Evolutionary conservation across 2,113 vertebrate genomes (phyloP).

Genomic region (Anhinga anhinga): DNA sequence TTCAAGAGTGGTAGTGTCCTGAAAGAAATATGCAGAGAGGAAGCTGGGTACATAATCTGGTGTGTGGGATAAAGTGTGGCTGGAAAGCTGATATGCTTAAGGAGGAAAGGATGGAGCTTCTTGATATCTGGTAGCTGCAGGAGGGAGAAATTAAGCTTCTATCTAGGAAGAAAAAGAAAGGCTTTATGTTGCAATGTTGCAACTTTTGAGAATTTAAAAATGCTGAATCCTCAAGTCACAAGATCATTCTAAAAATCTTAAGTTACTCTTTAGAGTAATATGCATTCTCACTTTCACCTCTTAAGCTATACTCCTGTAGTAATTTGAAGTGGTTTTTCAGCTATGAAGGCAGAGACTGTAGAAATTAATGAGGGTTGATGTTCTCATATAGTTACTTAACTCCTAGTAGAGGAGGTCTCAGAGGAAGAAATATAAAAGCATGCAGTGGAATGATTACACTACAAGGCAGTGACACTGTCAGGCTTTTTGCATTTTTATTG

Average conservation of each 20-base stretch:
- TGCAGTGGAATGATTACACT: background rate
- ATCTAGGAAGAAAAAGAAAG: background rate
- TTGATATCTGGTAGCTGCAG: background rate
- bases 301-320: background rate
- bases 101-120: background rate
- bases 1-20: background rate
- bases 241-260: background rate
- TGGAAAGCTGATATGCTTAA: background rate
- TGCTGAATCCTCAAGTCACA: background rate
- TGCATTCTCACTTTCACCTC: background rate
- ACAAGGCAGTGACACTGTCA: background rate
- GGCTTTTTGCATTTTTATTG: background rate
- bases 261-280: background rate
- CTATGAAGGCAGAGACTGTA: background rate
- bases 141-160: background rate
- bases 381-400: background rate
- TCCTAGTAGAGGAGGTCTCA: background rate
- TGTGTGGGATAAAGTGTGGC: accelerated
- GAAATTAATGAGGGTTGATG: background rate
- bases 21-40: background rate
- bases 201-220: background rate
- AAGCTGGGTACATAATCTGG: background rate
- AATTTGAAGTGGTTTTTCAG: background rate
- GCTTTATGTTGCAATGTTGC: background rate
- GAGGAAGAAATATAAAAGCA: background rate